Base-by-base conservation (phyloP, 2,888 invertebrate species). In the Andrena dorsata region DNA sequence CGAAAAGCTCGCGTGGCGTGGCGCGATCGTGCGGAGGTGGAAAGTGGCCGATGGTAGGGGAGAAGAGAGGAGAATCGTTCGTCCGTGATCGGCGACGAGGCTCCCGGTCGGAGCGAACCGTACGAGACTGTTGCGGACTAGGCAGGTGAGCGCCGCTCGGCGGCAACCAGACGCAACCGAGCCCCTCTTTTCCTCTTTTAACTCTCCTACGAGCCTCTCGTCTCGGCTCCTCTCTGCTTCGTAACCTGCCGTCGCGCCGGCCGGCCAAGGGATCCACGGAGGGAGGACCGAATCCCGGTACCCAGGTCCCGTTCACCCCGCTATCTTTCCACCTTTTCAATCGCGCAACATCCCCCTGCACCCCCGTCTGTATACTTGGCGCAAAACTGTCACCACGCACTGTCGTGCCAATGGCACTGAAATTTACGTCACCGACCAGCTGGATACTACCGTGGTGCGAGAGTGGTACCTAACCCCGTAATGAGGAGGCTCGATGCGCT, bases 61-160 rank as follows among this genome's bases (percentile, higher is more conserved):
- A 76, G 76, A 76, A 77, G 77, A 77, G 77, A 75, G 63, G 75
- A 82, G 76, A 71, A 69, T 76, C 73, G 72, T 74, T 73, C 41
- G 77, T 75, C 86, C 82, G 85, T 83, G 89, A 86, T 89, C 83
- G 85, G 77, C 74, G 77, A 77, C 86, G 86, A 89, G 64, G 85
- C 88, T 87, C 86, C 85, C 77, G 78, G 84, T 78, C 84, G 73
- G 89, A 88, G 78, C 82, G 89, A 86, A 82, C 87, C 78, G 88
- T 89, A 86, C 80, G 89, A 89, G 88, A 88, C 88, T 88, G 88
- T 89, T 88, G 87, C 87, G 76, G 85, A 75, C 85, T 83, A 88
- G 80, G 86, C 89, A 90, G 89, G 90, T 90, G 88, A 90, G 89
- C 90, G 91, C 90, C 91, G 82, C 90, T 84, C 86, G 86, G 91